Evolutionary conservation across 2,797 vertebrate genomes (phyloP), one percentile per base, ranked within the genome.

Genomic region (Acridotheres tristis): DNA sequence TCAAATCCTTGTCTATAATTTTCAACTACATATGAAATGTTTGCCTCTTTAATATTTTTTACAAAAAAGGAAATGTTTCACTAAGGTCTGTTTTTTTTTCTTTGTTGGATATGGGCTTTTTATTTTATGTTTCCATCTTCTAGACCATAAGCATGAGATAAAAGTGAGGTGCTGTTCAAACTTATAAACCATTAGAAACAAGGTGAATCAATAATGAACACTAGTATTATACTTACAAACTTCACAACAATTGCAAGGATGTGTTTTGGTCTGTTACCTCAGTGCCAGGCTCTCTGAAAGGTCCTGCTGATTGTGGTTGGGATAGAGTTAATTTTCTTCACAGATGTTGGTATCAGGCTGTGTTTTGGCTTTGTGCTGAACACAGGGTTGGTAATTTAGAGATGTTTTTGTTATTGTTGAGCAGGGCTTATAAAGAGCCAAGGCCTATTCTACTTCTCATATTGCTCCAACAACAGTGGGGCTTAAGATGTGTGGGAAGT

Each of bases 401-500:
- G 45, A 26, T 25, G 5, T 26, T 58, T 50, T 36, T 50, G 20
- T 36, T 29, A 19, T 11, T 58, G 38, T 10, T 34, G 38, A 71
- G 29, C 21, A 19, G 20, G 26, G 8, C n/a, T 47, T 53, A 30
- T 21, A 17, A 10, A 40, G 22, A 26, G 3, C 25, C n/a, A 58
- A 47, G 18, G 21, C 13, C 5, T 71, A 47, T 58, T 71, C 16
- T 34, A 10, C 45, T 51, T 76, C 27, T 69, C 14, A 13, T 51
- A 32, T 17, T n/a, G 4, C 8, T 40, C 30, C 18, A 53, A 13
- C 3, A 57, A 13, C 3, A 57, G 7, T 1, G 1, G 4, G 32
- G 32, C 4, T 50, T 30, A 43, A 50, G 7, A 13, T 7, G 3
- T 5, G 14, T 13, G 50, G 36, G 29, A 76, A 63, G 23, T 0